phyloP scores from a whole-genome alignment of 1,140 invertebrate genomes.

The Drosophila ironensis region DNA sequence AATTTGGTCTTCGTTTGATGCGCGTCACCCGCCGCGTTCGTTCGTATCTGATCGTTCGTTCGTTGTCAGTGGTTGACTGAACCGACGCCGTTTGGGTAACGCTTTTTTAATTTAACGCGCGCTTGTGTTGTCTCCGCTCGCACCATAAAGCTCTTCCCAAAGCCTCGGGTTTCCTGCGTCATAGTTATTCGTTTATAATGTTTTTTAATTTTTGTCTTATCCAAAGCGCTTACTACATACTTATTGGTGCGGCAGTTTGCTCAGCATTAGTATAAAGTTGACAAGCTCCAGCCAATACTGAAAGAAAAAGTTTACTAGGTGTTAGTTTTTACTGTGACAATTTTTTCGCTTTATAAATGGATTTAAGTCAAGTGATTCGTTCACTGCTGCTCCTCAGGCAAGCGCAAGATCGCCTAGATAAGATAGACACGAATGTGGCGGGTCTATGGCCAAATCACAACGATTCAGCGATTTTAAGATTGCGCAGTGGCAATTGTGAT shows the following conservation, averaged over 20 bases:
- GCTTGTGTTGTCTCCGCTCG: constrained; percentile 29
- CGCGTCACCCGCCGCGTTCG: constrained; percentile 42
- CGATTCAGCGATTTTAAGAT: constrained; percentile 52
- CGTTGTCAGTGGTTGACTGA: constrained; percentile 76
- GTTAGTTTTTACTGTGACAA: too few relatives aligned
- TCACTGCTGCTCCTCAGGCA: constrained; percentile 33
- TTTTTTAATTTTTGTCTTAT: constrained; percentile 1
- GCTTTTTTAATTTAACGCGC: constrained; percentile 74
- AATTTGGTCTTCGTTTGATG: constrained; percentile 63
- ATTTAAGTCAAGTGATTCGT: background rate
- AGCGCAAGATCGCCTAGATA: constrained; percentile 74
- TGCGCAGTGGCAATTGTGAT: background rate
- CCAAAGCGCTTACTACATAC: background rate
- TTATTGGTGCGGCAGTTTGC: constrained; percentile 17
- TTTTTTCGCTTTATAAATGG: too few relatives aligned
- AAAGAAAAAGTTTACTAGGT: constrained; percentile 33
- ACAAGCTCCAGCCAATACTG: constrained; percentile 53
- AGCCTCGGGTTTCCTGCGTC: constrained; percentile 19
- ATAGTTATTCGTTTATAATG: constrained; percentile 31
- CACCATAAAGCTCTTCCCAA: background rate
- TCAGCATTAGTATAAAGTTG: constrained; percentile 50
- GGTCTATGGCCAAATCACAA: constrained; percentile 63
- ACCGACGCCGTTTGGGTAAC: constrained; percentile 53
- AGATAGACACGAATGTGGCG: constrained; percentile 55
- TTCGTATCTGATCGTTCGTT: constrained; percentile 66